Conservation (phyloP, 2,797 vertebrate genomes). For the Melanotaenia trifasciata region DNA sequence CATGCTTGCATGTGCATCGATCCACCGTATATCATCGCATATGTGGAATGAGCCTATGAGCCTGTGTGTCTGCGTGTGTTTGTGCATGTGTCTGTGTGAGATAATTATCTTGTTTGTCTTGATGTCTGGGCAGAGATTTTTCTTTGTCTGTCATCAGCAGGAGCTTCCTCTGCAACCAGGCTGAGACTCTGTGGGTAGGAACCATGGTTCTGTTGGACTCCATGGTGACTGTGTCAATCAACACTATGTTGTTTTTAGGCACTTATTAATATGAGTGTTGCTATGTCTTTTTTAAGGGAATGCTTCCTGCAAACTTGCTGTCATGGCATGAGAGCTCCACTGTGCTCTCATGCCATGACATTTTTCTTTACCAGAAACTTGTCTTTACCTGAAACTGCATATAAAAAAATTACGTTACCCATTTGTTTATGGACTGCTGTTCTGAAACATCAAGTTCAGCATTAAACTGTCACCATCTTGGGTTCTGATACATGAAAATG, state of each 20-base stretch:
- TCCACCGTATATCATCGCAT: slow-evolving; percentile 1
- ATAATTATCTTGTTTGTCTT: slow-evolving; percentile 80
- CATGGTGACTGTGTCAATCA: slow-evolving; percentile 24
- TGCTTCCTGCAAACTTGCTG: slow-evolving; percentile 34
- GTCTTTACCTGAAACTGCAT: slow-evolving; percentile 17
- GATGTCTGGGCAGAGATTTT: slow-evolving; percentile 68
- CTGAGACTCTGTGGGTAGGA: slow-evolving; percentile 48
- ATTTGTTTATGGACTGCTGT: not conserved
- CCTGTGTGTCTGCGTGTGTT: slow-evolving; percentile 40
- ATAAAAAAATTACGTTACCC: not conserved
- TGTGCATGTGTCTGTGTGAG: slow-evolving; percentile 56
- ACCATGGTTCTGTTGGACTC: slow-evolving; percentile 28
- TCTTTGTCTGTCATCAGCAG: slow-evolving; percentile 67
- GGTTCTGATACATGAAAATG: not conserved
- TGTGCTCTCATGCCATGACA: not conserved
- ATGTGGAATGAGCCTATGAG: slow-evolving; percentile 21
- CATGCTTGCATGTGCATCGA: slow-evolving; percentile 11
- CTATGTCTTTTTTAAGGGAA: slow-evolving; percentile 23
- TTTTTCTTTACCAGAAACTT: slow-evolving; percentile 28
- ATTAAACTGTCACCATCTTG: not conserved
- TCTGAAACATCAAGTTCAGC: not conserved
- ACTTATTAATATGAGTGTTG: slow-evolving; percentile 49
- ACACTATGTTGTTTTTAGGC: slow-evolving; percentile 15
- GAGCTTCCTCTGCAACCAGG: slow-evolving; percentile 59
- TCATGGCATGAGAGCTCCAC: slow-evolving; percentile 6